Percentiles rank a stretch among this genome's conserved stretches.
phyloP scores from a whole-genome alignment of 2,888 invertebrate genomes.

The Phrixothrix hirtus region DNA sequence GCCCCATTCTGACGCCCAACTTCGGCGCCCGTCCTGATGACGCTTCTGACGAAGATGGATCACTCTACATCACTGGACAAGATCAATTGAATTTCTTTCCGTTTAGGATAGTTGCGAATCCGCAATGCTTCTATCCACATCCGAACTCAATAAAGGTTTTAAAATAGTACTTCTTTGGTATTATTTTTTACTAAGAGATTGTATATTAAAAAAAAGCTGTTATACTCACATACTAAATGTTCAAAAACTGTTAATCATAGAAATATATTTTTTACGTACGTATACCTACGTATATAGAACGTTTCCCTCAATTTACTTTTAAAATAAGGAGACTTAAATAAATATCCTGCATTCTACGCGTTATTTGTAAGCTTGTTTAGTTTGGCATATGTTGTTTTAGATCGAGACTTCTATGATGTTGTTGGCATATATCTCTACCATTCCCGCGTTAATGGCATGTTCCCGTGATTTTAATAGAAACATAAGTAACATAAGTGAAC shows the following conservation, averaged over 20 bases:
- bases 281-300: no score
- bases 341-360: slow-evolving; percentile 38
- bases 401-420: slow-evolving; percentile 39
- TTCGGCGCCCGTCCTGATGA: slow-evolving; percentile 50
- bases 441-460: slow-evolving; percentile 49
- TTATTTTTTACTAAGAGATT: no score
- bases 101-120: slow-evolving; percentile 46
- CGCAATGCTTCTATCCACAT: slow-evolving; percentile 39
- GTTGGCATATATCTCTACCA: slow-evolving; percentile 48
- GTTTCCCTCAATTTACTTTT: slow-evolving; percentile 37
- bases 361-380: slow-evolving; percentile 41
- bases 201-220: no score
- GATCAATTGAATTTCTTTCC: slow-evolving; percentile 64
- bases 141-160: slow-evolving; percentile 34
- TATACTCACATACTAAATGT: no score
- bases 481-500: slow-evolving; percentile 59
- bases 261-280: no score
- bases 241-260: no score
- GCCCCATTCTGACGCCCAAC: slow-evolving; percentile 47
- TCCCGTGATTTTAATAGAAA: slow-evolving; percentile 56
- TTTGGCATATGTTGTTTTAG: slow-evolving; percentile 40
- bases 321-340: slow-evolving; percentile 40
- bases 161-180: no score
- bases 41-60: slow-evolving; percentile 60
- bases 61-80: slow-evolving; percentile 59